phyloP scores from a whole-genome alignment of 2,113 vertebrate genomes.

The Leptobrachium ailaonicum region DNA sequence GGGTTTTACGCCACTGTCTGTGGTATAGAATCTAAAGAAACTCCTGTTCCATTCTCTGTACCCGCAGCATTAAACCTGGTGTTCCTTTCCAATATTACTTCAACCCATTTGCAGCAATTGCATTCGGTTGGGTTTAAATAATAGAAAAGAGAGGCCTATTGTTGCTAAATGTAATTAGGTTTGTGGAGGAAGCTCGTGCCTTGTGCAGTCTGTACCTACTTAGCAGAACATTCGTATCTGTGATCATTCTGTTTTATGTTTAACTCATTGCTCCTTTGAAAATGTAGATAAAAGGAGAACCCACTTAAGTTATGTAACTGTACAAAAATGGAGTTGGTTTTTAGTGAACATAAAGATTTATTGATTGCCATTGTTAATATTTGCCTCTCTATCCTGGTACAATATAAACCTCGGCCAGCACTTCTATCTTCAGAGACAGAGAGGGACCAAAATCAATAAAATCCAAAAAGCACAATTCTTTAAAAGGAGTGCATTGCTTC shows the following conservation, averaged over 20 bases:
- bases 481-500: neutral
- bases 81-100: conserved; percentile 25
- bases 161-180: conserved; percentile 47
- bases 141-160: conserved; percentile 25
- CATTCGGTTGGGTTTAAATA: conserved; percentile 31
- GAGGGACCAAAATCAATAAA: conserved; percentile 18
- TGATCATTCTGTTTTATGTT: conserved; percentile 9
- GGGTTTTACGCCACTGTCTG: too few species aligned
- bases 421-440: conserved; percentile 25
- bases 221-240: conserved; percentile 30
- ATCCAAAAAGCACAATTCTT: conserved; percentile 1
- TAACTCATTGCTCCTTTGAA: conserved; percentile 46
- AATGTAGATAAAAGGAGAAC: conserved; percentile 32
- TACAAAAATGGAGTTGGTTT: conserved; percentile 37
- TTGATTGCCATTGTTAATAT: conserved; percentile 37
- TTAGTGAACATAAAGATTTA: conserved; percentile 46
- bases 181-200: conserved; percentile 17
- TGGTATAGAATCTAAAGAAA: too few species aligned
- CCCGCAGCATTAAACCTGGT: conserved; percentile 1
- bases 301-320: conserved; percentile 33
- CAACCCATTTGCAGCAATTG: conserved; percentile 6
- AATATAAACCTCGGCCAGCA: conserved; percentile 35
- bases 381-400: conserved; percentile 32
- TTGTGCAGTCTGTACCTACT: conserved; percentile 16
- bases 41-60: too few species aligned